Conservation (phyloP, 2,113 vertebrate genomes). For the Epinephelus cyanopodus region DNA sequence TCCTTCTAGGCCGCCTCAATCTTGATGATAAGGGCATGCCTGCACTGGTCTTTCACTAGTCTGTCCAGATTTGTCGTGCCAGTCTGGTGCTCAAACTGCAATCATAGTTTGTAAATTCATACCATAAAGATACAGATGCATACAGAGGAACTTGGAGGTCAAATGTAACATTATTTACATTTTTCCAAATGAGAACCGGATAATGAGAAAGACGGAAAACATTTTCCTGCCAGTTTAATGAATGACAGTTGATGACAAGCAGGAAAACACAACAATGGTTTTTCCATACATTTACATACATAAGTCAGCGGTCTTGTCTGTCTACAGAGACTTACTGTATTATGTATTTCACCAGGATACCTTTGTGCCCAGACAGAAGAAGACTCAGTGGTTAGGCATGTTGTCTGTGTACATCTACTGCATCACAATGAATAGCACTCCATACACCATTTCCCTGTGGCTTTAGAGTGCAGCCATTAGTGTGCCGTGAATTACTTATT, state of each 20-base stretch:
- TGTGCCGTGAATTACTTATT: conserved; percentile 1
- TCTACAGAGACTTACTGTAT: not conserved
- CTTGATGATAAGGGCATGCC: too few species aligned
- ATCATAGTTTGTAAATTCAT: not conserved
- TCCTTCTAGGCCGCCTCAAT: too few species aligned
- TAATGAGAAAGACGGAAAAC: not conserved
- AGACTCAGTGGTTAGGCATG: not conserved
- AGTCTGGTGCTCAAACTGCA: too few species aligned
- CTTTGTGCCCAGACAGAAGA: conserved; percentile 1
- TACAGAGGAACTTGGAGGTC: not conserved
- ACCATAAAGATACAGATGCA: not conserved
- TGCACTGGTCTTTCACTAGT: too few species aligned
- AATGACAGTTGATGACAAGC: not conserved
- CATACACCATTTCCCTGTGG: not conserved
- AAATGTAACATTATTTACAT: not conserved
- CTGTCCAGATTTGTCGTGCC: too few species aligned
- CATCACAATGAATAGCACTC: conserved; percentile 1
- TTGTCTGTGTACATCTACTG: not conserved
- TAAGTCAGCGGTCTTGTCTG: not conserved
- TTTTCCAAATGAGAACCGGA: not conserved
- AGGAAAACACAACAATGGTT: not conserved
- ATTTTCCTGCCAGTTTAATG: not conserved
- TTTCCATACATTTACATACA: conserved; percentile 10
- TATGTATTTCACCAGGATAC: conserved; percentile 5
- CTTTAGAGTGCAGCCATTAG: not conserved